Conservation (phyloP, 2,113 vertebrate genomes). For the Crotalus horridus region DNA sequence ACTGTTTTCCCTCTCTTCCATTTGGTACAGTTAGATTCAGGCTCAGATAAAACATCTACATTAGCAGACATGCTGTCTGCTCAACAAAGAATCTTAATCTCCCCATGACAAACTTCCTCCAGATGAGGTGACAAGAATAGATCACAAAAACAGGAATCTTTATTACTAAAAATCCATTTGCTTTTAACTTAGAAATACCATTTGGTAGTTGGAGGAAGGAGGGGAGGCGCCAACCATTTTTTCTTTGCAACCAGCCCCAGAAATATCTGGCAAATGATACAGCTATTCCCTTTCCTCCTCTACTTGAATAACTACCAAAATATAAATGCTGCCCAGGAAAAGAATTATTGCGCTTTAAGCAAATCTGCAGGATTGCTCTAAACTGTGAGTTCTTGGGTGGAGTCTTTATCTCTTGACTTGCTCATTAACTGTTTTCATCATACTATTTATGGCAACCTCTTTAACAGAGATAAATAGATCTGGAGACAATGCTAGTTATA, state of each 20-base stretch:
- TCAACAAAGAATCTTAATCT: neutral
- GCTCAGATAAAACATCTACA: neutral
- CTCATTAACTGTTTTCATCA: constrained; percentile 74
- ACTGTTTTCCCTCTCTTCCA: neutral
- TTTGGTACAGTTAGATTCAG: rapidly evolving
- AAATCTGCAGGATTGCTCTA: constrained; percentile 73
- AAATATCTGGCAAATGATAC: neutral
- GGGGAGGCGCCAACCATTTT: neutral
- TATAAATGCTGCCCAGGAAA: constrained; percentile 70
- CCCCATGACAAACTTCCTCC: neutral
- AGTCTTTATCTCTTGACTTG: constrained; percentile 76
- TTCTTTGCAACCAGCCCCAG: neutral
- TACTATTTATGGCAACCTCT: constrained; percentile 75
- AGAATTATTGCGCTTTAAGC: constrained; percentile 74
- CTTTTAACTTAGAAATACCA: neutral
- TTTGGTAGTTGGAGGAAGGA: neutral
- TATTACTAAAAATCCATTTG: rapidly evolving
- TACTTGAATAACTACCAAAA: constrained; percentile 61
- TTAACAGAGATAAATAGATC: constrained; percentile 74
- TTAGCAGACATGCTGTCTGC: neutral
- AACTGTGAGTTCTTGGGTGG: constrained; percentile 73
- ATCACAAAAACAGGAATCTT: neutral
- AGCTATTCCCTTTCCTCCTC: constrained; percentile 38
- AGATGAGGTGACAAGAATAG: neutral
- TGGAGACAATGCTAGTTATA: constrained; percentile 64